Conservation (phyloP, 2,797 vertebrate species). For the Myotis daubentonii region DNA sequence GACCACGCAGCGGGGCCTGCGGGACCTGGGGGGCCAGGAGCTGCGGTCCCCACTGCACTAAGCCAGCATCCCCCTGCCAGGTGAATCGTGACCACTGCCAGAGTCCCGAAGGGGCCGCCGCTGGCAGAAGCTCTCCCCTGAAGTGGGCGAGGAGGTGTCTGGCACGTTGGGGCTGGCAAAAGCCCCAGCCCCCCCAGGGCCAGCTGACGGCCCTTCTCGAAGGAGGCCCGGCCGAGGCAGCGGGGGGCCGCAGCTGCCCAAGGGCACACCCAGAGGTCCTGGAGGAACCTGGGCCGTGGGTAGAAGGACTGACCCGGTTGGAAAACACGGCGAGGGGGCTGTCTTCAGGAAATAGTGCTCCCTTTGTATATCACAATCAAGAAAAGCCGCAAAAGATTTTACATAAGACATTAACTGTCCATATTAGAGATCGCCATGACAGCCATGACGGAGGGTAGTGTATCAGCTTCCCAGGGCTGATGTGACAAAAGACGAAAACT, state of each 20-base stretch:
- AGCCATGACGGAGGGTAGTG: accelerated
- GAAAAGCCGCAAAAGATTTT: neutral
- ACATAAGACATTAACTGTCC: accelerated
- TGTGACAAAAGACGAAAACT: too few relatives aligned
- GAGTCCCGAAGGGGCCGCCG: neutral
- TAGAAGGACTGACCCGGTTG: neutral
- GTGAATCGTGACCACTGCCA: accelerated
- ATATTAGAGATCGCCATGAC: accelerated
- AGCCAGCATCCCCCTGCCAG: neutral
- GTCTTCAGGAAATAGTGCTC: too few relatives aligned
- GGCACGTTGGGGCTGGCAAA: neutral
- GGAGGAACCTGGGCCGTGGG: accelerated
- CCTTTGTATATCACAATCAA: neutral
- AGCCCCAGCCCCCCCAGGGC: neutral
- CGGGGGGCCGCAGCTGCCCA: accelerated
- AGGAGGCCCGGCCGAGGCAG: neutral
- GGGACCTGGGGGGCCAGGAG: too few relatives aligned
- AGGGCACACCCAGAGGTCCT: neutral
- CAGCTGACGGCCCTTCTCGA: neutral
- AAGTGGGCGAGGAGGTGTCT: neutral
- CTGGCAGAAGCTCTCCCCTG: neutral
- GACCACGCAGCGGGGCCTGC: neutral
- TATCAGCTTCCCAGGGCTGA: neutral
- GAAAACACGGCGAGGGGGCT: neutral
- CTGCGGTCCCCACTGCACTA: accelerated